Evolutionary conservation across 2,113 vertebrate genomes (phyloP).

Genomic region (Pygoscelis antarcticus): DNA sequence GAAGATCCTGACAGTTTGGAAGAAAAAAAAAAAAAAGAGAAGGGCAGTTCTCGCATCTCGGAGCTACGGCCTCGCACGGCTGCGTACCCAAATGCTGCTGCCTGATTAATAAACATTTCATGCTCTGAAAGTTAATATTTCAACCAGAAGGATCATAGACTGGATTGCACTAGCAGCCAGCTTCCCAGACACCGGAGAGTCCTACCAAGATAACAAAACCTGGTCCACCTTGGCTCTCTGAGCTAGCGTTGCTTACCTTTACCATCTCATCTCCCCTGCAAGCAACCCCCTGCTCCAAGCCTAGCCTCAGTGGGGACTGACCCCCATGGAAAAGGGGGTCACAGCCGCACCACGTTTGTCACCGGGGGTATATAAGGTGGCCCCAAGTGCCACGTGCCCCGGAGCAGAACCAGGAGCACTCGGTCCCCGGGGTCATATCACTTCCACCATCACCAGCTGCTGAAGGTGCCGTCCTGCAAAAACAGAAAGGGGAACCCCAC

Average conservation of each 20-base stretch:
- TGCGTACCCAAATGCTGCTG: background rate
- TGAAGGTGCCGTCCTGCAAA: background rate
- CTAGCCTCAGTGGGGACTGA: background rate
- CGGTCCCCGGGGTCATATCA: accelerated
- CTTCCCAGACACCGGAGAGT: background rate
- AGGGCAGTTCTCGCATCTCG: background rate
- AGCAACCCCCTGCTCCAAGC: background rate
- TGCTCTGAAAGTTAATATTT: background rate
- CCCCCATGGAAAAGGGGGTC: background rate
- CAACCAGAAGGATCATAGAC: background rate
- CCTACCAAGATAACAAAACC: background rate
- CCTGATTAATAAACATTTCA: background rate
- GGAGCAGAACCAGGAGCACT: background rate
- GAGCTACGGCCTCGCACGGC: background rate
- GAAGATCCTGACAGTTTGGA: background rate
- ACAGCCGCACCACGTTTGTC: accelerated
- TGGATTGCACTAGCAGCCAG: background rate
- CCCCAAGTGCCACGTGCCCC: background rate
- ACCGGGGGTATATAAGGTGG: accelerated
- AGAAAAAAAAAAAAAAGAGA: too few species aligned
- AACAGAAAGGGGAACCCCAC: background rate
- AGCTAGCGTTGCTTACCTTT: background rate
- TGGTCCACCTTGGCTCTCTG: background rate
- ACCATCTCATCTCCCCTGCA: background rate
- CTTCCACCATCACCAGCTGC: background rate